Evolutionary conservation across 2,113 vertebrate species (phyloP).

Genomic region (Hypomesus transpacificus): DNA sequence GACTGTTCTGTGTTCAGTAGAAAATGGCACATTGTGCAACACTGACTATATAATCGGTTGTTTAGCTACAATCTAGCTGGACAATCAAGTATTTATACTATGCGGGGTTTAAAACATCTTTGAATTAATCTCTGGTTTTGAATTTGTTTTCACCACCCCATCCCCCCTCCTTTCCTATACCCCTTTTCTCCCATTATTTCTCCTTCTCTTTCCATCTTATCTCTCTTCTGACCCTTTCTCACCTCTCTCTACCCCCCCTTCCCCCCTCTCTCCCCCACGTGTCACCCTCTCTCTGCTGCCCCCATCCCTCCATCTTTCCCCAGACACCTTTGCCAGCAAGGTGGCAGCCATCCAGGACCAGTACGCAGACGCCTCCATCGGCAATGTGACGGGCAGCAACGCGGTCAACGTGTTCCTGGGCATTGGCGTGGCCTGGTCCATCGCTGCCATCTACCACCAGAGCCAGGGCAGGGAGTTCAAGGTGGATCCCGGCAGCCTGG

Average conservation of each 20-base stretch:
- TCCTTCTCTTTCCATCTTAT: background rate
- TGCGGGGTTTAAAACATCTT: background rate
- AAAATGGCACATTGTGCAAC: too few species aligned
- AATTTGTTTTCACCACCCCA: background rate
- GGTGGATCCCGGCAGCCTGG: slow-evolving; percentile 90
- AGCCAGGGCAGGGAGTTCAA: slow-evolving; percentile 79
- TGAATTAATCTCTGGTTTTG: background rate
- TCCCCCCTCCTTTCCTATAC: background rate
- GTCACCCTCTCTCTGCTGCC: background rate
- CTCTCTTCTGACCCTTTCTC: background rate
- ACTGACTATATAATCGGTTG: too few species aligned
- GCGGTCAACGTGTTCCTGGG: slow-evolving; percentile 98
- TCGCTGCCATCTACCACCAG: slow-evolving; percentile 93
- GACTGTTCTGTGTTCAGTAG: too few species aligned
- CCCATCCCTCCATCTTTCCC: slow-evolving; percentile 30
- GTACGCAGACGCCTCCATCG: slow-evolving; percentile 96
- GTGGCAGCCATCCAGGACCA: slow-evolving; percentile 97
- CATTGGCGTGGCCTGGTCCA: slow-evolving; percentile 99
- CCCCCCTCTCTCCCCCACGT: slow-evolving; percentile 28
- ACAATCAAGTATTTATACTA: background rate
- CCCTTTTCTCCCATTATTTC: background rate
- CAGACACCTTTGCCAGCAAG: slow-evolving; percentile 98
- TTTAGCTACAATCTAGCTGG: too few species aligned
- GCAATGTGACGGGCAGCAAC: slow-evolving; percentile 97
- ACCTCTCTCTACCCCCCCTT: background rate